Percentiles rank a stretch among this genome's conserved stretches.
Evolutionary conservation across 2,888 invertebrate genomes (phyloP).

Genomic region (Autographa pulchrina): DNA sequence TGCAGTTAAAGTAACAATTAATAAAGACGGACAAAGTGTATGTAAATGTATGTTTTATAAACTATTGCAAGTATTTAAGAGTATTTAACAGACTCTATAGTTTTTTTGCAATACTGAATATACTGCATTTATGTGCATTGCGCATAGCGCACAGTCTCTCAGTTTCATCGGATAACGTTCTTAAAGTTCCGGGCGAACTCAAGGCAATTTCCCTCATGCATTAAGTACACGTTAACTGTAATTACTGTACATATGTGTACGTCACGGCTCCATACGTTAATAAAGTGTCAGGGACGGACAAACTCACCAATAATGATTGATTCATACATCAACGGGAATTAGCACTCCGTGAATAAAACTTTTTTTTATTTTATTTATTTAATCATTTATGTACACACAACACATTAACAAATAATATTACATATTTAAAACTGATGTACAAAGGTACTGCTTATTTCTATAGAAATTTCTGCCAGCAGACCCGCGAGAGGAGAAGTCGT

Average conservation of each 20-base stretch:
- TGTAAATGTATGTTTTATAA: background rate
- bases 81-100: too few species aligned
- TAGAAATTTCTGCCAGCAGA: too few species aligned
- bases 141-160: background rate
- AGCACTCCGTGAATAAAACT: slow-evolving; percentile 34
- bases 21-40: background rate
- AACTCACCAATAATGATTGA: slow-evolving; percentile 44
- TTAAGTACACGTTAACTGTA: slow-evolving; percentile 29
- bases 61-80: too few species aligned
- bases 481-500: too few species aligned
- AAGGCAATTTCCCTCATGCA: slow-evolving; percentile 30
- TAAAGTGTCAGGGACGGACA: slow-evolving; percentile 61
- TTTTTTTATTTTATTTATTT: too few species aligned
- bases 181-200: slow-evolving; percentile 3
- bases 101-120: too few species aligned
- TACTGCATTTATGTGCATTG: background rate
- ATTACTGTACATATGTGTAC: slow-evolving; percentile 31
- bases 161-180: background rate
- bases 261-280: slow-evolving; percentile 43
- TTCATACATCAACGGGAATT: slow-evolving; percentile 51
- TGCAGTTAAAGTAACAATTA: background rate
- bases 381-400: too few species aligned
- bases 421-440: too few species aligned
- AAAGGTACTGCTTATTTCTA: too few species aligned
- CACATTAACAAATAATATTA: too few species aligned